Percentiles rank a stretch among this genome's conserved stretches.
phyloP scores from a whole-genome alignment of 2,888 invertebrate species.

The Hartigia nigra region DNA sequence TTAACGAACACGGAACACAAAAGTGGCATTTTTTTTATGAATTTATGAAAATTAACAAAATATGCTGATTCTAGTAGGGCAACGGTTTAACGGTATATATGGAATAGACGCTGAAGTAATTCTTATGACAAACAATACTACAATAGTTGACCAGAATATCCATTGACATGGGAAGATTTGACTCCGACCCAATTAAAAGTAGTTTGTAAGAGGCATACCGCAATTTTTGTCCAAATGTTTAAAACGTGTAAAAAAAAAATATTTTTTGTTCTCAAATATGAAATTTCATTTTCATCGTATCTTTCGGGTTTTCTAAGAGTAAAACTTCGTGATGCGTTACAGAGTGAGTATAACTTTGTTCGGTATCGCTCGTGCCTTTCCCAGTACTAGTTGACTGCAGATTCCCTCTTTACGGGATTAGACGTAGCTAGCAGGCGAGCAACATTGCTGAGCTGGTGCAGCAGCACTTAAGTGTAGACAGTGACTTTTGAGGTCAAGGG shows the following conservation, averaged over 20 bases:
- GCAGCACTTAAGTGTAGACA: background rate
- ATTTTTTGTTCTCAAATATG: background rate
- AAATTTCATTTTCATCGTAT: background rate
- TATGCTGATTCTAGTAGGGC: background rate
- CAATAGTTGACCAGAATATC: conserved; percentile 47
- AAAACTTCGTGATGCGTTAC: background rate
- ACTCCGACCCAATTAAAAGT: conserved; percentile 27
- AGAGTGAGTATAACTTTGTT: background rate
- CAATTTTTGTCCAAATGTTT: background rate
- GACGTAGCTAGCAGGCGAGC: background rate
- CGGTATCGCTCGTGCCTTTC: background rate
- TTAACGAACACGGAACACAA: background rate
- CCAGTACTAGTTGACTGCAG: background rate
- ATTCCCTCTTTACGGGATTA: background rate
- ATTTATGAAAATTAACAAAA: background rate
- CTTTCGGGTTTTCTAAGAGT: background rate
- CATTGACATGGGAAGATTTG: conserved; percentile 37
- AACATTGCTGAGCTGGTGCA: background rate
- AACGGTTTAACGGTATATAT: background rate
- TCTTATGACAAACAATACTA: conserved; percentile 47
- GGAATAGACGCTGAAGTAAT: conserved; percentile 48
- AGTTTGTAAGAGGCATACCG: background rate
- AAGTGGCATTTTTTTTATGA: background rate
- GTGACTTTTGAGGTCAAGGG: conserved; percentile 61
- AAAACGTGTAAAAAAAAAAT: background rate